phyloP scores from a whole-genome alignment of 2,888 invertebrate species.

The Rhamnusium bicolor region DNA sequence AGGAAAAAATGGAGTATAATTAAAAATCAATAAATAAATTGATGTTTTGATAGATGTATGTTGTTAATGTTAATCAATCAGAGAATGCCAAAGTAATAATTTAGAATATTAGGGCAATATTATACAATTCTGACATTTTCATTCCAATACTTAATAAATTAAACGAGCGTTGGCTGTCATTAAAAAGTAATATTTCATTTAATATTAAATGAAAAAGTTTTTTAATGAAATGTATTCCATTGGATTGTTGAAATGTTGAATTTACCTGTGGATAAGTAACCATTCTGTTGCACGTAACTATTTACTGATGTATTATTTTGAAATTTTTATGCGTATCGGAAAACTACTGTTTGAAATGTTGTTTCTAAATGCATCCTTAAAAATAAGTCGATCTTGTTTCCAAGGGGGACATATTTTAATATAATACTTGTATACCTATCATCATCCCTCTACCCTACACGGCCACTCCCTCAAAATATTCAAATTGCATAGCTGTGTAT shows the following conservation, averaged over 20 bases:
- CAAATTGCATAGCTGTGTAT: too few relatives aligned
- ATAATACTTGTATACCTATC: too few relatives aligned
- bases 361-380: too few relatives aligned
- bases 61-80: background rate
- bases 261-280: background rate
- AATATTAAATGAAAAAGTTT: background rate
- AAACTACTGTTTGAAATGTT: too few relatives aligned
- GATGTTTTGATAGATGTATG: background rate
- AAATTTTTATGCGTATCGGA: too few relatives aligned
- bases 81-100: background rate
- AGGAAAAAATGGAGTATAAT: too few relatives aligned
- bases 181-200: slow-evolving; percentile 3
- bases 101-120: background rate
- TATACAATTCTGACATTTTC: background rate
- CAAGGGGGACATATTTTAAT: too few relatives aligned
- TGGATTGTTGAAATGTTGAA: background rate
- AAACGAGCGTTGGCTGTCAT: background rate
- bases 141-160: background rate
- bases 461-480: too few relatives aligned
- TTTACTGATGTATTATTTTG: background rate
- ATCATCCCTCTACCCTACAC: too few relatives aligned
- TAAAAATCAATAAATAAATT: too few relatives aligned
- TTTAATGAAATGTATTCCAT: background rate
- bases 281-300: background rate
- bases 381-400: too few relatives aligned